These are phyloP conservation scores for Benthosema pterotum DNA, from an alignment of 2,797 vertebrate species.

Conservation along the genomic window DNA sequence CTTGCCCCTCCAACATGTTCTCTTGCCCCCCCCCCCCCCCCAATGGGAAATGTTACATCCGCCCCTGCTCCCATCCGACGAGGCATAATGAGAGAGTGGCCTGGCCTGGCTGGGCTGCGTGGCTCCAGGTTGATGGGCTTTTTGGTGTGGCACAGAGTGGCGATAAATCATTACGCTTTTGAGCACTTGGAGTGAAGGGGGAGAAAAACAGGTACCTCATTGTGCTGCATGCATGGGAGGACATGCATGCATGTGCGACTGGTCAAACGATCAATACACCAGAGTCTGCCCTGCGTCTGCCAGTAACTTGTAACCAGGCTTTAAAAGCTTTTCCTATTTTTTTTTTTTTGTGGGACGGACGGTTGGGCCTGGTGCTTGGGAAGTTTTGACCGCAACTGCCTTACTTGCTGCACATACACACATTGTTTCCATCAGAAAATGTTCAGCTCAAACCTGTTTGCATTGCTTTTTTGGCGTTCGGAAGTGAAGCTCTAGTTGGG, in stretches of 20 bases:
- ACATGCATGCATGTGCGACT: slow-evolving; percentile 42
- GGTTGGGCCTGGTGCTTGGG: slow-evolving; percentile 28
- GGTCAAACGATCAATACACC: slow-evolving; percentile 58
- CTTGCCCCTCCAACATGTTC: too few relatives aligned
- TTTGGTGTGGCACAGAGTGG: slow-evolving; percentile 39
- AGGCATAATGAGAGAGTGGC: slow-evolving; percentile 42
- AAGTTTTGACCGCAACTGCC: slow-evolving; percentile 34
- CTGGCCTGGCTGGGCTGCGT: too few relatives aligned
- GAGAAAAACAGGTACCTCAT: slow-evolving; percentile 55
- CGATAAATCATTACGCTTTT: slow-evolving; percentile 58
- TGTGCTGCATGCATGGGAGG: too few relatives aligned
- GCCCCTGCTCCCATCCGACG: slow-evolving; percentile 34
- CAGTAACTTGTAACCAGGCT: slow-evolving; percentile 39
- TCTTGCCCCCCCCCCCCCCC: too few relatives aligned
- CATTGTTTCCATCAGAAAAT: slow-evolving; percentile 49
- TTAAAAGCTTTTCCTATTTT: slow-evolving; percentile 40
- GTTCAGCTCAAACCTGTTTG: slow-evolving; percentile 28
- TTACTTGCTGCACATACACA: slow-evolving; percentile 23
- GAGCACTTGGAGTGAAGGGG: slow-evolving; percentile 16
- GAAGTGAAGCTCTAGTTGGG: slow-evolving; percentile 15
- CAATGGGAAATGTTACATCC: too few relatives aligned
- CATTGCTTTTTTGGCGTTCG: slow-evolving; percentile 26
- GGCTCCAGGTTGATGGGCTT: slow-evolving; percentile 40
- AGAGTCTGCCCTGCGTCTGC: slow-evolving; percentile 20
- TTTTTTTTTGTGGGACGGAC: slow-evolving; percentile 32